Conservation (phyloP, 2,113 vertebrate genomes). For the Pyxicephalus adspersus region DNA sequence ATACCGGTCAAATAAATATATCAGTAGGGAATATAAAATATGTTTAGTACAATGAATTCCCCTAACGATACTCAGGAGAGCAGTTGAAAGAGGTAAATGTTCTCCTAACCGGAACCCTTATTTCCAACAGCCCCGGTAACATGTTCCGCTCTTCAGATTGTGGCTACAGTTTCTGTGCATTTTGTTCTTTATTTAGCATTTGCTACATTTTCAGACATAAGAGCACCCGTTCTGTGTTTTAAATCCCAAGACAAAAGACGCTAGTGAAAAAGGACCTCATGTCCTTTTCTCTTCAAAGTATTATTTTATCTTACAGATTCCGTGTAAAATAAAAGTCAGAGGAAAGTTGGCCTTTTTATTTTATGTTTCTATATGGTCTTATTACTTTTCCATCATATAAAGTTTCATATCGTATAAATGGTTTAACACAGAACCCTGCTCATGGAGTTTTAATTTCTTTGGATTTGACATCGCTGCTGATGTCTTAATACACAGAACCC, state of each 20-base stretch:
- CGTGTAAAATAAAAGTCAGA: conserved; percentile 29
- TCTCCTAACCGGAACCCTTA: conserved; percentile 49
- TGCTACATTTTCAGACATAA: conserved; percentile 31
- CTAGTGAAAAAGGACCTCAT: conserved; percentile 39
- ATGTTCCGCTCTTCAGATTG: conserved; percentile 31
- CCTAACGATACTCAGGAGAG: conserved; percentile 48
- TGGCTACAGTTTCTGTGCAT: conserved; percentile 33
- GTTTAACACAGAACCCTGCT: not conserved
- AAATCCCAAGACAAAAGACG: conserved; percentile 53
- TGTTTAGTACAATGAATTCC: conserved; percentile 48
- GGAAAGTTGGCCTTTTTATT: conserved; percentile 9
- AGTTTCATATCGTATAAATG: conserved; percentile 25
- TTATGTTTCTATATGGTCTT: conserved; percentile 20
- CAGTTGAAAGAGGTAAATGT: conserved; percentile 53
- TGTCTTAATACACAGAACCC: no score
- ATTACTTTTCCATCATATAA: conserved; percentile 18
- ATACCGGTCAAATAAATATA: conserved; percentile 45
- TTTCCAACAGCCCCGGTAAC: conserved; percentile 24
- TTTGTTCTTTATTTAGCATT: conserved; percentile 55
- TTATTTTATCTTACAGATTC: conserved; percentile 33
- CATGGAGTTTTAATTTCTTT: not conserved
- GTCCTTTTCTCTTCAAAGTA: conserved; percentile 53
- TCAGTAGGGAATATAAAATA: conserved; percentile 51
- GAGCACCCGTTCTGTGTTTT: conserved; percentile 39
- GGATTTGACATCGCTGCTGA: not conserved